Conservation (phyloP, 2,888 invertebrate genomes). For the Drosophila nigricruria region DNA sequence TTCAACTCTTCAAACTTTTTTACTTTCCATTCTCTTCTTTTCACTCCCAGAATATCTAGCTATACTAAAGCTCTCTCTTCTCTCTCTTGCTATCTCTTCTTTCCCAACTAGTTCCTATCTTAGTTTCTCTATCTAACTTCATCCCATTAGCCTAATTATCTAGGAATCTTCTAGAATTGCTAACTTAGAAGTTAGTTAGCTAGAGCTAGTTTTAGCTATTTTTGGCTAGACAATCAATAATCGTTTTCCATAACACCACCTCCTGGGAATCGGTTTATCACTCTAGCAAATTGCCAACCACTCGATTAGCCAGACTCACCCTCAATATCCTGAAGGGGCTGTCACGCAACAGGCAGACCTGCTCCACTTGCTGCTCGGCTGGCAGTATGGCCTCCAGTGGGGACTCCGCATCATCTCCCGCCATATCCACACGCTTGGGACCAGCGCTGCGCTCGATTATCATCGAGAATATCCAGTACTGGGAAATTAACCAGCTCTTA, state of each 20-base stretch:
- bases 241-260: constrained; percentile 33
- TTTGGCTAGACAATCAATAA: constrained; percentile 34
- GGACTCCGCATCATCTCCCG: constrained; percentile 78
- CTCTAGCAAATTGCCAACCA: constrained; percentile 57
- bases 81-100: neutral
- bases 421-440: constrained; percentile 74
- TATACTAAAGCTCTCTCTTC: too few species aligned
- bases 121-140: neutral
- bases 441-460: constrained; percentile 81
- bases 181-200: too few species aligned
- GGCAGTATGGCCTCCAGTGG: constrained; percentile 81
- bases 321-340: constrained; percentile 86
- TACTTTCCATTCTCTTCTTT: neutral
- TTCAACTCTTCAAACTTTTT: neutral
- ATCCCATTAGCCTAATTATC: neutral
- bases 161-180: constrained; percentile 30
- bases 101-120: neutral
- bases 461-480: constrained; percentile 84
- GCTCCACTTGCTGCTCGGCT: constrained; percentile 79
- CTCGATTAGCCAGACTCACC: constrained; percentile 80
- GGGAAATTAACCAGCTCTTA: neutral
- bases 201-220: constrained; percentile 2
- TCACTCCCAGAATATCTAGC: neutral
- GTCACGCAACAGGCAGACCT: constrained; percentile 91
- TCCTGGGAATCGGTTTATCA: constrained; percentile 29